These are phyloP conservation scores for Autographa pulchrina DNA, from an alignment of 2,888 invertebrate genomes.

Conservation along the genomic window DNA sequence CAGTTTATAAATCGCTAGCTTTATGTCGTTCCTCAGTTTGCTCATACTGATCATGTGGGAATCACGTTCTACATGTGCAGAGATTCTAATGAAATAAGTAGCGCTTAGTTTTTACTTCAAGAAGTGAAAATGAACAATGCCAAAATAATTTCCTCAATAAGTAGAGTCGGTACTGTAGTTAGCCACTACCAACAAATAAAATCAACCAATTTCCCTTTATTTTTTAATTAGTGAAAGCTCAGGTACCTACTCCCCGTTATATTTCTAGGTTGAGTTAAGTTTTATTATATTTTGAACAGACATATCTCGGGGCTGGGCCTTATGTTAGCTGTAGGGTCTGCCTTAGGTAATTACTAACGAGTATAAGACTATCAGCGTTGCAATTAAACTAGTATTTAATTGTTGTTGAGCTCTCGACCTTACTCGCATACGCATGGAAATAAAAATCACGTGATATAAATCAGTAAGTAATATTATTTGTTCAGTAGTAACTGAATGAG, in stretches of 20 bases:
- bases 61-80: neutral
- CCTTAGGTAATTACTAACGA: neutral
- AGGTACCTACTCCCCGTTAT: too few species aligned
- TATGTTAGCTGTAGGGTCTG: neutral
- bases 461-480: too few species aligned
- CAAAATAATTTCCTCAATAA: too few species aligned
- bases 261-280: too few species aligned
- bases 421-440: too few species aligned
- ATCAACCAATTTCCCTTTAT: conserved; percentile 34
- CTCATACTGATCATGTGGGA: conserved; percentile 7
- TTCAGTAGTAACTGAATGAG: too few species aligned
- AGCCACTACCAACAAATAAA: conserved; percentile 30
- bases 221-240: neutral
- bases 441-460: too few species aligned
- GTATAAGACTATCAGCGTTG: neutral
- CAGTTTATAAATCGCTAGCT: conserved; percentile 48
- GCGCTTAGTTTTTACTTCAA: too few species aligned
- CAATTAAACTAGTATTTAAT: neutral
- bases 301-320: neutral
- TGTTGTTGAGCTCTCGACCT: neutral
- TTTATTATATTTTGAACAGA: neutral
- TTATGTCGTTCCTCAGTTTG: conserved; percentile 7
- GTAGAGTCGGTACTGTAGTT: conserved; percentile 9
- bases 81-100: too few species aligned
- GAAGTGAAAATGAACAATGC: too few species aligned